These are phyloP conservation scores for Gortyna flavago DNA, from an alignment of 2,888 invertebrate genomes.

Conservation along the genomic window DNA sequence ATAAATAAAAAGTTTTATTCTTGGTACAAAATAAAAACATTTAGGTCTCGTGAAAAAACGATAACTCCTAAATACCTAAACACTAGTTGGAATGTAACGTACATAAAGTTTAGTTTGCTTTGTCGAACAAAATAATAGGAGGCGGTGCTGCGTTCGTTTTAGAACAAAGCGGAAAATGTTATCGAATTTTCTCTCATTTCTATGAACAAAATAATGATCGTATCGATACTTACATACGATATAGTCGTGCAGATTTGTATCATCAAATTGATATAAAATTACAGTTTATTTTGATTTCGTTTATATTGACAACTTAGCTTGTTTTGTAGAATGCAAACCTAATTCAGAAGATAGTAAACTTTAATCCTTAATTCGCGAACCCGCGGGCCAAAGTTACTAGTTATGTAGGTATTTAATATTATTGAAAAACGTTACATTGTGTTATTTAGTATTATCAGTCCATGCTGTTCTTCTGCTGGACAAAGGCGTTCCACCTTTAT, in stretches of 20 bases:
- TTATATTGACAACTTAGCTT: background rate
- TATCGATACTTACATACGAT: constrained; percentile 7
- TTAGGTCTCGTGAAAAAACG: background rate
- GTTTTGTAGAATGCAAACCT: background rate
- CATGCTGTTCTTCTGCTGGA: background rate
- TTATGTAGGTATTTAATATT: background rate
- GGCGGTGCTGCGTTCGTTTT: constrained; percentile 12
- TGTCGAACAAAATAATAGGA: constrained; percentile 18
- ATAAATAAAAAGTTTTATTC: background rate
- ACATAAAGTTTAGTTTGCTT: constrained; percentile 9
- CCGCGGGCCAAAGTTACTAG: too few relatives aligned
- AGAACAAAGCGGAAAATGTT: constrained; percentile 34
- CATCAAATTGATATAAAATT: constrained; percentile 6
- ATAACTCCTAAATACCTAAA: background rate
- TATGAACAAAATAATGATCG: constrained; percentile 31
- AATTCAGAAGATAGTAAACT: background rate
- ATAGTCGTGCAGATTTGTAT: constrained; percentile 5
- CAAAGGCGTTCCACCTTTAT: background rate
- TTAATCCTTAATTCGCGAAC: background rate
- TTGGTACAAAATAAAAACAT: background rate
- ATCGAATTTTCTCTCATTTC: constrained; percentile 23
- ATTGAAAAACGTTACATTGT: background rate
- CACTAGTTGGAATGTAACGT: constrained; percentile 4
- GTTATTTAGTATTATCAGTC: background rate
- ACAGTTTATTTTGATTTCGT: constrained; percentile 2